Evolutionary conservation across 2,797 vertebrate species (phyloP), one percentile per base, ranked within the genome.

Genomic region (Trematomus bernacchii): DNA sequence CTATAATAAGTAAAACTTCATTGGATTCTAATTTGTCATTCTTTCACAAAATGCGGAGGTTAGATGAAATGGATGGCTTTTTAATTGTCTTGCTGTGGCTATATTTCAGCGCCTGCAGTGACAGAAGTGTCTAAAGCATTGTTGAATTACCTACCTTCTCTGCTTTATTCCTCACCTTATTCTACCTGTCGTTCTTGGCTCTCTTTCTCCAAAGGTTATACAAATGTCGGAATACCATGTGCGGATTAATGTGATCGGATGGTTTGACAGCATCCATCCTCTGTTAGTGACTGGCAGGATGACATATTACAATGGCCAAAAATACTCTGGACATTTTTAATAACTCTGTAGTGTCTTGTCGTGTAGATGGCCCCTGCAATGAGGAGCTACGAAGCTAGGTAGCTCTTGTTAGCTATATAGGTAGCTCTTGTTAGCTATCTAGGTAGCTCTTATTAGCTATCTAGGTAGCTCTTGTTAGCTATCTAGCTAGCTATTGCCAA

Each of bases 1-100:
- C 80, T 87, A 91, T 87, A 82, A 83, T 83, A 88, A 91, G 85
- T 82, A 84, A 84, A 88, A 89, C 80, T 84, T 90, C 80, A 89
- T 84, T 88, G 85, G 91, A 86, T 91, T 89, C 76, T 82, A 91
- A 89, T 92, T 82, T 85, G 84, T 90, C 83, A 89, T 88, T 88
- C 75, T 81, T 88, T 73, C 60, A 82, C 85, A 84, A 91, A 90
- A 91, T 67, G 63, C 27, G 43, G 75, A 87, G 82, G 90, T 92
- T 90, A 89, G 78, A 76, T 68, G 59, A 66, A 90, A 91, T 61
- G 66, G 83, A 91, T 90, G n/a, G 85, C 72, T 82, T 71, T 92
- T 92, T 93, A 92, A 91, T 94, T 91, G 86, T 87, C 79, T 82
- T 27, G 30, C 75, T 72, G 71, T 68, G 72, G 87, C 81, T 48